Conservation (phyloP, 2,113 vertebrate species). For the Melospiza georgiana region DNA sequence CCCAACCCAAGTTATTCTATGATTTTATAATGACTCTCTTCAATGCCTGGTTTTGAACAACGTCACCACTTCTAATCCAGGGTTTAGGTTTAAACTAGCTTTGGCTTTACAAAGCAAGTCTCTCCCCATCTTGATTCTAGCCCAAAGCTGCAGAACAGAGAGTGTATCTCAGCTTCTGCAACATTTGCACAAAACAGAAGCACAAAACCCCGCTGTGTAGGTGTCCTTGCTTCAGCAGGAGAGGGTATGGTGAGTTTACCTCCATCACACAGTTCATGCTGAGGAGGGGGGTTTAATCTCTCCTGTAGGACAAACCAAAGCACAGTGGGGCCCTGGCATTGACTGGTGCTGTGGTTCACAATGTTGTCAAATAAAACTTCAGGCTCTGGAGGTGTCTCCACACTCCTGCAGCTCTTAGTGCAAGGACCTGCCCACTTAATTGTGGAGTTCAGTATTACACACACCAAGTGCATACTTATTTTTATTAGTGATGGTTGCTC, state of each 20-base stretch:
- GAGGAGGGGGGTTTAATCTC: neutral
- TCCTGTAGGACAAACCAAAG: neutral
- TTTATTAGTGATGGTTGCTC: neutral
- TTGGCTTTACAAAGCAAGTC: neutral
- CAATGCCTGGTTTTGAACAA: neutral
- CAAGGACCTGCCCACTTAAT: neutral
- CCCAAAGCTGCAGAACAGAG: neutral
- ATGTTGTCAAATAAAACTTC: neutral
- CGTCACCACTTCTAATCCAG: accelerated
- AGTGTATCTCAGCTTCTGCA: neutral
- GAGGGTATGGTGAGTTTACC: neutral
- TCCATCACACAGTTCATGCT: neutral
- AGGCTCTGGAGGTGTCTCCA: neutral
- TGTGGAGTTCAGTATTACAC: neutral
- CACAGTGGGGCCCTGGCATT: neutral
- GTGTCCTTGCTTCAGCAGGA: neutral
- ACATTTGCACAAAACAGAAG: neutral
- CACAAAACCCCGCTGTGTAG: neutral
- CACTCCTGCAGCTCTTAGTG: neutral
- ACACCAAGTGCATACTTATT: neutral
- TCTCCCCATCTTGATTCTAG: neutral
- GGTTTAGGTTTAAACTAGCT: neutral
- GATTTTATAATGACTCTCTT: neutral
- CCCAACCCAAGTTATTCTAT: neutral
- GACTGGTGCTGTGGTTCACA: neutral